Conservation (phyloP, 1,140 invertebrate genomes). For the Dreissena rostriformis region DNA sequence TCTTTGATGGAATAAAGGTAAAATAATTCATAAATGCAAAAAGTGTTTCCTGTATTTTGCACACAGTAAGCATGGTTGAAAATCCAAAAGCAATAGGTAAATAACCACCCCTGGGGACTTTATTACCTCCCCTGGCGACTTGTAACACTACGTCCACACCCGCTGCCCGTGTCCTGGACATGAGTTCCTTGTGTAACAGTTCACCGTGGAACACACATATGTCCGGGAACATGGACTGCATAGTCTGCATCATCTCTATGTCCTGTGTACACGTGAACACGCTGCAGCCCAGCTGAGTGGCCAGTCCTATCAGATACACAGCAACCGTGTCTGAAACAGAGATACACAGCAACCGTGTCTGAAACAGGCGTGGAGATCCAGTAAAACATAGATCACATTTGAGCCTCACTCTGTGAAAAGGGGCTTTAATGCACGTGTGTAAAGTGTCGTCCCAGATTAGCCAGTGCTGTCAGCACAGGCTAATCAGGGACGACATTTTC, state of each 20-base stretch:
- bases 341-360: constrained; percentile 30
- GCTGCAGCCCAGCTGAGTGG: not conserved
- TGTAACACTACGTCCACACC: constrained; percentile 15
- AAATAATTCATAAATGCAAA: too few relatives aligned
- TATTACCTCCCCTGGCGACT: constrained; percentile 32
- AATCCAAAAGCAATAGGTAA: too few relatives aligned
- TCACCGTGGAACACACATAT: constrained; percentile 9
- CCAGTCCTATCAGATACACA: constrained; percentile 18
- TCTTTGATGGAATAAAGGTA: too few relatives aligned
- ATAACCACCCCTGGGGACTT: too few relatives aligned
- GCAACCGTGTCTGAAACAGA: constrained; percentile 30
- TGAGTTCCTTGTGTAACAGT: not conserved
- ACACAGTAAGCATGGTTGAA: too few relatives aligned
- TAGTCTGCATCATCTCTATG: constrained; percentile 3
- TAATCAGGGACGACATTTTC: too few relatives aligned
- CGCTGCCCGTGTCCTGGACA: constrained; percentile 2
- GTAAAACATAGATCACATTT: too few relatives aligned
- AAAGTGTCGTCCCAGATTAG: too few relatives aligned
- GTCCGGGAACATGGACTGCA: constrained; percentile 26
- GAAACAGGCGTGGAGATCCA: not conserved
- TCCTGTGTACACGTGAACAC: constrained; percentile 33
- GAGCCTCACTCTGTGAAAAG: too few relatives aligned
- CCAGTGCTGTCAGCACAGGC: too few relatives aligned
- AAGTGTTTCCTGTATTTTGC: too few relatives aligned
- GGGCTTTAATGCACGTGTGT: too few relatives aligned